A percentile compares a stretch with the other conserved stretches of the same genome.
Evolutionary conservation across 2,797 vertebrate species (phyloP).

Genomic region (Brachyrhaphis roseni): DNA sequence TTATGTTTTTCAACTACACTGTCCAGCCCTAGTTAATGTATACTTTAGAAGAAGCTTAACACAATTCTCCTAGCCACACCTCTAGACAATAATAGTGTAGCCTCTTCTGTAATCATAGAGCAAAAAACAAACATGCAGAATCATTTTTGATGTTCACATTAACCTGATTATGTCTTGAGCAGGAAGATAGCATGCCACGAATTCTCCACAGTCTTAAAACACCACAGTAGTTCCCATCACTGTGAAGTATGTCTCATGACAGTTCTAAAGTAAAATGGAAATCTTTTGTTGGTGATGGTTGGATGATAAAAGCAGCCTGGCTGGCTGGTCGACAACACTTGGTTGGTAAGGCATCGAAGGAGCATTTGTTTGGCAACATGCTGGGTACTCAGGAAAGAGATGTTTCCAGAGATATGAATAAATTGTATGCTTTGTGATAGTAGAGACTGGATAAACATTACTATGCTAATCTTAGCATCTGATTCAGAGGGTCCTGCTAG

Average conservation of each 20-base stretch:
- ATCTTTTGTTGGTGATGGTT: neutral
- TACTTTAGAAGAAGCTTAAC: neutral
- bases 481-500: neutral
- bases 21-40: neutral
- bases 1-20: too few species aligned
- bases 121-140: neutral
- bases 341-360: neutral
- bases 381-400: neutral
- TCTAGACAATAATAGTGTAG: too few species aligned
- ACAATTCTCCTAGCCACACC: neutral
- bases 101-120: neutral
- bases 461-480: neutral
- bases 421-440: neutral
- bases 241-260: neutral
- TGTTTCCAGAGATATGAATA: neutral
- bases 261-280: neutral
- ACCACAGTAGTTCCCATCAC: neutral
- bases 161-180: neutral
- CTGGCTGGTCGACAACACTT: neutral
- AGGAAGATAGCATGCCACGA: neutral
- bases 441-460: neutral
- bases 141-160: neutral
- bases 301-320: neutral
- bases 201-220: neutral
- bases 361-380: neutral